A percentile compares a stretch with the other conserved stretches of the same genome.
Evolutionary conservation across 2,113 vertebrate genomes (phyloP).

Genomic region (Neoarius graeffei): DNA sequence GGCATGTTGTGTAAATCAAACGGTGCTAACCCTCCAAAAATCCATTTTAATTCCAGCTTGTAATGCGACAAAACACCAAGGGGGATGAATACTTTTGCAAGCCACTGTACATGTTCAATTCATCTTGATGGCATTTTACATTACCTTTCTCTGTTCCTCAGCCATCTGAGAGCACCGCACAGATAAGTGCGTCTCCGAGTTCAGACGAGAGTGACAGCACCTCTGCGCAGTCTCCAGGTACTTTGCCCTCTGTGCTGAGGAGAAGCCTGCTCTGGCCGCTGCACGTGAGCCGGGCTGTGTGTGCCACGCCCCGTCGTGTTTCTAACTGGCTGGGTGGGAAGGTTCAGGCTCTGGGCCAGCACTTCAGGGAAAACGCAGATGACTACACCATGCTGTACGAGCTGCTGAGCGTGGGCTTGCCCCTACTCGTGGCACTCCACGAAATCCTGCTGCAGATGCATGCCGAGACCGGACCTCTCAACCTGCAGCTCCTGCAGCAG

Average conservation of each 20-base stretch:
- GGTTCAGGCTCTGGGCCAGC: constrained; percentile 70
- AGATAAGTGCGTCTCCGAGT: background rate
- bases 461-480: constrained; percentile 76
- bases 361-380: constrained; percentile 87
- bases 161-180: background rate
- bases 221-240: constrained; percentile 85
- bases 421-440: constrained; percentile 82
- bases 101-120: too few relatives aligned
- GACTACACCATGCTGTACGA: constrained; percentile 88
- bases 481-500: constrained; percentile 72
- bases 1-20: too few relatives aligned
- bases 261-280: constrained; percentile 83
- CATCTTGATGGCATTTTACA: background rate
- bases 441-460: constrained; percentile 87
- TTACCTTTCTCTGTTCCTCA: constrained; percentile 14
- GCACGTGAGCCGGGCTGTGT: constrained; percentile 80
- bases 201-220: constrained; percentile 54
- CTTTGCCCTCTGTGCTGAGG: constrained; percentile 82
- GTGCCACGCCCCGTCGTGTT: constrained; percentile 78
- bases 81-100: too few relatives aligned
- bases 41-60: too few relatives aligned
- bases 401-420: constrained; percentile 89
- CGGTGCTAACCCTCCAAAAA: too few relatives aligned
- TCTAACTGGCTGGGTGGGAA: constrained; percentile 76
- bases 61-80: too few relatives aligned